Evolutionary conservation across 2,797 vertebrate species (phyloP), one percentile per base, ranked within the genome.

Genomic region (Sphenodon punctatus): DNA sequence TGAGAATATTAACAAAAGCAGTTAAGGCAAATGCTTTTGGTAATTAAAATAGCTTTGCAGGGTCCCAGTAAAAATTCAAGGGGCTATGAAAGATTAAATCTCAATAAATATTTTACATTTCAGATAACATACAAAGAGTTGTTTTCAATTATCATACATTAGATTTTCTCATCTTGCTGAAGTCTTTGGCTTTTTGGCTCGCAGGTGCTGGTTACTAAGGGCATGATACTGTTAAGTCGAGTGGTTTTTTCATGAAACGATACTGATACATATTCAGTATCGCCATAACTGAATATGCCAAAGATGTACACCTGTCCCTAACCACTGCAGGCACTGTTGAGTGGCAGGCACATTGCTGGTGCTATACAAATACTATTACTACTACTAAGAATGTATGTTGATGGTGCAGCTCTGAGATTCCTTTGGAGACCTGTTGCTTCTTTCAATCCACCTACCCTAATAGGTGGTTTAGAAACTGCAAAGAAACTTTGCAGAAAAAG

Each of bases 1-100:
- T 48, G 48, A 60, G 55, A 38, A 38, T 42, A 49, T 72, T 86
- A 88, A 82, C 80, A 87, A 92, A 75, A 49, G 30, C 27, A 84
- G 63, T 45, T 42, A 66, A 27, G 32, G 34, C 59, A 86, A 82
- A 85, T 23, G 34, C 10, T 55, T 46, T 78, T 15, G 53, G 48
- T 70, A 53, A 65, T 67, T 64, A 82, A 65, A 79, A 66, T 2
- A 7, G 60, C 69, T 71, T 25, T 75, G 49, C 46, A 85, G 82
- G 70, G 78, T 67, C 27, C 85, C 15, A 67, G 61, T 65, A n/a
- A 77, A 72, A 82, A 59, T n/a, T 68, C 39, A 32, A 60, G 14
- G 16, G 75, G 79, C 67, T 60, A 56, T 46, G 45, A 66, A 83
- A 48, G 0, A 14, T 12, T 73, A 73, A 46, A 59, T 27, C 56